Base-by-base conservation (phyloP, 2,113 vertebrate species). In the Neoarius graeffei region DNA sequence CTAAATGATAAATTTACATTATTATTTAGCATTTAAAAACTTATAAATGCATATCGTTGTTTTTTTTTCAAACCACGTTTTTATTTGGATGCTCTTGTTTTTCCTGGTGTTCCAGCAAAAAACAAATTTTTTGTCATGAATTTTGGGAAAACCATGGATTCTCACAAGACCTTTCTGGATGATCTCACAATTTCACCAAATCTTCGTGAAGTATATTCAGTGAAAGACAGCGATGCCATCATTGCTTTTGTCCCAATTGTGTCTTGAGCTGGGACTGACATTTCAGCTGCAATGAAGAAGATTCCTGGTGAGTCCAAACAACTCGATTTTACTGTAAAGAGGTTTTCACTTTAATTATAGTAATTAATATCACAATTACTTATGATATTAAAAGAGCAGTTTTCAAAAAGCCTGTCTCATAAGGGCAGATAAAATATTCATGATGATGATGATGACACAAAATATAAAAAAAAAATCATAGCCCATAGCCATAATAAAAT, bases 221-320 rank as follows among this genome's bases (percentile, higher is more conserved):
- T 1, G 8, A 23, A 52, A 0, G 73, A 73, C 3, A 66, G 85
- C 54, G 74, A 86, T 15, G 57, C 62, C 13, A 50, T 64, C 10
- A 52, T 86, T 64, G 85, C 73, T 52, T 86, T 86, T 20, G 59
- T 86, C 25, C 1, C 73, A 2, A 54, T 66, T 19, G 23, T 20
- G 25, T 86, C 85, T 79, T 57, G 85, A 64, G 73, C 73, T 50
- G 85, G 85, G 35, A 79, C 73, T 8, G 73, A 86, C 71, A 50
- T 86, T 64, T 27, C 14, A 64, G 35, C 57, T 19, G 85, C 57
- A n/a, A 1, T 79, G 10, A 7, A 64, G 23, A 27, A 17, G 7
- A 62, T 86, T 27, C 85, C 71, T 30, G 19, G 84, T 85, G 20
- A 85, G 30, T 42, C 42, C 20, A 59, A 66, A 50, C 9, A 42